Base-by-base conservation (phyloP, 2,797 vertebrate species). In the Acrossocheilus fasciatus region DNA sequence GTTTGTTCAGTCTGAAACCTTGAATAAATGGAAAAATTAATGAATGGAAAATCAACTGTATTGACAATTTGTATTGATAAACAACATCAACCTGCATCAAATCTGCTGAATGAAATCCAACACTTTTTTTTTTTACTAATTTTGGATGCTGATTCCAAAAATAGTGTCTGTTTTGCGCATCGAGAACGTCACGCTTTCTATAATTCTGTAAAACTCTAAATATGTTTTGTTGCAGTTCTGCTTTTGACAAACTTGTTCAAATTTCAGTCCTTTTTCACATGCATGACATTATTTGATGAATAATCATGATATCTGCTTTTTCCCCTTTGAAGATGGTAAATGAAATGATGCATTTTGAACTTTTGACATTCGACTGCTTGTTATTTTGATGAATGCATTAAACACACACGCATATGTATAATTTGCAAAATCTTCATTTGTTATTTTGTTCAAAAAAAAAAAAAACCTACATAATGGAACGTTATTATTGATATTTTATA, bases 1-100 rank as follows among this genome's bases (percentile, higher is more conserved):
- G 95, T 94, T 91, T 96, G 95, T 88, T 96, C 95, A 88, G 90
- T 96, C 93, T 96, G 95, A 93, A 96, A 96, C 96, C 96, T 96
- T 90, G 9, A 59, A 23, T 57, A 57, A 57, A 57, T 23, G 52
- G 18, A 90, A 91, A 91, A 84, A 91, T 92, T 83, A 91, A 92
- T 43, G 92, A 89, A 93, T 92, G 74, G 91, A 79, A 92, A 90
- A 91, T 30, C 23, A 76, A 36, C 18, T 57, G 54, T 23, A 23
- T 9, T 8, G 20, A 9, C 23, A 23, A 66, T 50, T 41, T 82
- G n/a, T 47, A 18, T 15, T 12, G 14, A 62, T 45, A 2, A 26
- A 45, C 15, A 17, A 8, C 62, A 66, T 34, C 62, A 64, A 30
- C 62, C 59, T 30, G 59, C 5, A 26, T 64, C 59, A 14, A 6